Evolutionary conservation across 2,888 invertebrate species (phyloP).

Genomic region (Micropterix aruncella): DNA sequence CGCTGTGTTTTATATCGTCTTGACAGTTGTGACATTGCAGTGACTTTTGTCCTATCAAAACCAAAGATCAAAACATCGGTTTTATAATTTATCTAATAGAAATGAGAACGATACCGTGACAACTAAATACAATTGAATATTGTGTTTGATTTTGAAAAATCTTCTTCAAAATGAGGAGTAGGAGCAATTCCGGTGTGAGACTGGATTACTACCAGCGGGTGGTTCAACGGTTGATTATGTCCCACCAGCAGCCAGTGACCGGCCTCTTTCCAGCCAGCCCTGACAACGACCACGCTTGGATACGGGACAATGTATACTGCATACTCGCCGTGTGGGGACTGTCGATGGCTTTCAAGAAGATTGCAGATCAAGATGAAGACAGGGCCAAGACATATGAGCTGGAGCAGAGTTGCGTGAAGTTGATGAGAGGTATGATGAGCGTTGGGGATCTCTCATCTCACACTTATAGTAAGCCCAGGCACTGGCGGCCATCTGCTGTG

Average conservation of each 20-base stretch:
- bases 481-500: too few species aligned
- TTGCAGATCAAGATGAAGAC: constrained; percentile 97
- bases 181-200: constrained; percentile 83
- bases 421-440: constrained; percentile 75
- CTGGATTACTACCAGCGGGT: constrained; percentile 94
- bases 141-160: too few species aligned
- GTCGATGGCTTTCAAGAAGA: constrained; percentile 97
- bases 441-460: too few species aligned
- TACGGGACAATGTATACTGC: constrained; percentile 95
- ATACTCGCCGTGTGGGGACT: constrained; percentile 96
- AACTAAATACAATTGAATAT: too few species aligned
- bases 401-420: constrained; percentile 82
- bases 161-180: constrained; percentile 54
- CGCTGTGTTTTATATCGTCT: neutral
- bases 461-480: too few species aligned
- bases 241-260: constrained; percentile 92
- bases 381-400: constrained; percentile 95
- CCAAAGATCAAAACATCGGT: too few species aligned
- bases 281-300: constrained; percentile 91
- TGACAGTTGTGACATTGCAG: neutral
- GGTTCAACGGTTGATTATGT: constrained; percentile 85
- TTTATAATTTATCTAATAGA: too few species aligned
- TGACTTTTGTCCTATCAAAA: too few species aligned
- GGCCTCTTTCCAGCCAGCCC: constrained; percentile 88
- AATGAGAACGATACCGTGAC: too few species aligned